Conservation (phyloP, 2,113 vertebrate genomes). For the Saccopteryx leptura region DNA sequence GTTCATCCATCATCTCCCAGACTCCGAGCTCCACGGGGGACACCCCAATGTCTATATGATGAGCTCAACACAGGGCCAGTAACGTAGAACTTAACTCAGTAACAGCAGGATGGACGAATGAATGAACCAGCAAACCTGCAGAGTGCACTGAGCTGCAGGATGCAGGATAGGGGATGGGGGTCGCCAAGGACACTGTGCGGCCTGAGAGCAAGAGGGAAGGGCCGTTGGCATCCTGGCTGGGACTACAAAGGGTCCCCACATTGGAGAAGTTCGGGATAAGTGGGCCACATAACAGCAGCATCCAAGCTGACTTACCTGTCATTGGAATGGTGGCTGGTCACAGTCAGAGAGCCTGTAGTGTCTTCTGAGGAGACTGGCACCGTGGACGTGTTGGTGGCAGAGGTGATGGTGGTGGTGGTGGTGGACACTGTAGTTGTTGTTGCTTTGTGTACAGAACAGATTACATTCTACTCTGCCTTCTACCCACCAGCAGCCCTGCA, state of each 20-base stretch:
- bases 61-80: neutral
- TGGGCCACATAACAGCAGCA: neutral
- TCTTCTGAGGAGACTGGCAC: fast-evolving
- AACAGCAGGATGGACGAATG: neutral
- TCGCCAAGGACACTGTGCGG: no score
- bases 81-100: fast-evolving
- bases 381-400: neutral
- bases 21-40: neutral
- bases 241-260: neutral
- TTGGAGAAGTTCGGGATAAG: neutral
- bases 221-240: neutral
- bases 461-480: neutral
- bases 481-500: fast-evolving
- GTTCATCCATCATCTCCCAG: neutral
- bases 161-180: neutral
- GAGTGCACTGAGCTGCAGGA: neutral
- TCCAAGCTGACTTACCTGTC: constrained; percentile 38
- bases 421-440: neutral
- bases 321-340: fast-evolving
- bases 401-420: neutral
- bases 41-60: neutral
- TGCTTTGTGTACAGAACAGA: constrained; percentile 53
- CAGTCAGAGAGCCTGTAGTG: fast-evolving
- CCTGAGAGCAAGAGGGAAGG: neutral
- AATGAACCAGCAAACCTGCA: neutral